Evolutionary conservation across 1,140 invertebrate species (phyloP), one percentile per base, ranked within the genome.

Genomic region (Chrysopa pallens): DNA sequence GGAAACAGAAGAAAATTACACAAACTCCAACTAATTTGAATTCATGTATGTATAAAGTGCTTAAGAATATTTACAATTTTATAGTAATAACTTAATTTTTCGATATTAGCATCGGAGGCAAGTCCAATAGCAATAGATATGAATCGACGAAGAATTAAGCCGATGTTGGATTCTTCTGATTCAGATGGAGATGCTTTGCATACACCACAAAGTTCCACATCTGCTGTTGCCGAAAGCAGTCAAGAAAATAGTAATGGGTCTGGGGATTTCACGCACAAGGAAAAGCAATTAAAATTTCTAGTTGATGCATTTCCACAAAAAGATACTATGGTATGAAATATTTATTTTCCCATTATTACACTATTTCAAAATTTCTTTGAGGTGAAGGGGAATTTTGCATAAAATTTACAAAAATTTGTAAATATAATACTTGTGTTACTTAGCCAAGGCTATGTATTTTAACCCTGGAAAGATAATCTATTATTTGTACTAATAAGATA

Each of bases 221-320:
- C 31, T 12, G 31, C 31, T 9, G 8, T 12, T 4, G n/a, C n/a
- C 4, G 31, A 33, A 4, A 33, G n/a, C 6, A 33, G 8, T 9
- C 8, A 33, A 9, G 31, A 33, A 9, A 33, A 33, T 12, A 33
- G 31, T 12, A 33, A 33, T 12, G n/a, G 31, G 4, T 33, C 31
- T 2, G 8, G 8, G 3, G 6, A 33, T 33, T 33, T 33, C 31
- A 33, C 31, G 31, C n/a, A 33, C 6, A 55, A 55, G 39, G 58
- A 59, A 39, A 51, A 51, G 29, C 51, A 59, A 42, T 51, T 60
- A 49, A 52, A 51, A 43, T 60, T 54, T 44, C 44, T 60, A 11
- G 42, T 56, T 11, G 50, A 52, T 23, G 50, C 47, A 33, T 60
- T 58, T 46, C 31, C 31, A 12, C 8, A 12, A 9, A 33, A 12